Percentiles rank a stretch among this genome's conserved stretches.
Conservation (phyloP, 2,888 invertebrate genomes). For the Coelogynopora nodosa region DNA sequence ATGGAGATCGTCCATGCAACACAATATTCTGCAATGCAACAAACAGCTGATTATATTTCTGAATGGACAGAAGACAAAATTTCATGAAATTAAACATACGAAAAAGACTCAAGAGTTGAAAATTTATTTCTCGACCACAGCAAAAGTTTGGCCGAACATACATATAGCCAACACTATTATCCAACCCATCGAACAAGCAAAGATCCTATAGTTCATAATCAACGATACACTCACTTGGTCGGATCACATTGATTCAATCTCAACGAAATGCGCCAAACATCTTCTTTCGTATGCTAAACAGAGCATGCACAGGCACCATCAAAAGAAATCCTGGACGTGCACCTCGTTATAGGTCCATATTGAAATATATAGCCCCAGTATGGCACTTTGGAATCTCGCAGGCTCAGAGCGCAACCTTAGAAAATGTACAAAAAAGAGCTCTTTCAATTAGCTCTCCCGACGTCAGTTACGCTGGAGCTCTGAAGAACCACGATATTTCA, state of each 20-base stretch:
- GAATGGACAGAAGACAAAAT: not conserved
- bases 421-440: slow-evolving; percentile 7
- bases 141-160: not conserved
- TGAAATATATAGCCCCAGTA: not conserved
- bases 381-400: slow-evolving; percentile 1
- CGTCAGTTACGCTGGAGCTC: not conserved
- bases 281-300: slow-evolving; percentile 2
- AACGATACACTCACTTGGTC: not conserved
- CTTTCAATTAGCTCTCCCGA: not conserved
- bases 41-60: not conserved
- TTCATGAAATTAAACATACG: not conserved
- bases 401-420: not conserved
- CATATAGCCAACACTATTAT: not conserved
- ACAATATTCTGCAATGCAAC: not conserved
- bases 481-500: not conserved
- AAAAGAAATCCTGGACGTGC: not conserved
- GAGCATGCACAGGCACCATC: slow-evolving; percentile 11
- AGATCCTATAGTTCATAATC: not conserved
- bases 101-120: not conserved
- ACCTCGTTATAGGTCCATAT: not conserved
- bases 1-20: not conserved
- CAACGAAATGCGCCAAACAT: slow-evolving; percentile 12
- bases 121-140: not conserved
- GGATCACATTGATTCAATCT: slow-evolving; percentile 5
- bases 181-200: slow-evolving; percentile 10